Percentiles rank a stretch among this genome's conserved stretches.
Evolutionary conservation across 2,888 invertebrate species (phyloP).

Genomic region (Drosophila maculinotata): DNA sequence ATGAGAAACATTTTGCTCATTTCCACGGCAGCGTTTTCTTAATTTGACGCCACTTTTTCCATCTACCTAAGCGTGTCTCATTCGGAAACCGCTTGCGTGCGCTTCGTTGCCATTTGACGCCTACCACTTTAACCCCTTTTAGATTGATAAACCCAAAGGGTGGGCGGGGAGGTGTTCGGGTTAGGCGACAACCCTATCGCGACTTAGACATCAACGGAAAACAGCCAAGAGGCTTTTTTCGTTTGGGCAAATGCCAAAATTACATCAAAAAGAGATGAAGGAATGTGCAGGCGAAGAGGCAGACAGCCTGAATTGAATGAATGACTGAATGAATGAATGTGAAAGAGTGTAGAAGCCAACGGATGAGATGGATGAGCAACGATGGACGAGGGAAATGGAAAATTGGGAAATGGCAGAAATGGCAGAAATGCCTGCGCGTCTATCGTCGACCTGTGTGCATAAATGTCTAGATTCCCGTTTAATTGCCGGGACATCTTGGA

Average conservation of each 20-base stretch:
- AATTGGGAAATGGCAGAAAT: too few relatives aligned
- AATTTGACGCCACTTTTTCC: conserved; percentile 68
- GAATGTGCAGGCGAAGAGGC: conserved; percentile 51
- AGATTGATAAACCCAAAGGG: conserved; percentile 13
- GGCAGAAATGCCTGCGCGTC: conserved; percentile 55
- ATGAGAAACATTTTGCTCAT: conserved; percentile 58
- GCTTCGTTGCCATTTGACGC: conserved; percentile 56
- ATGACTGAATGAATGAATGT: too few relatives aligned
- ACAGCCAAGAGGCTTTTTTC: conserved; percentile 63
- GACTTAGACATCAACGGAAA: conserved; percentile 63
- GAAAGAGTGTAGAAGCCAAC: conserved; percentile 48
- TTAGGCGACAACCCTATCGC: conserved; percentile 49
- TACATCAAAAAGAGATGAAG: conserved; percentile 75
- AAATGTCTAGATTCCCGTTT: conserved; percentile 68
- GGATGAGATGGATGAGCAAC: conserved; percentile 39
- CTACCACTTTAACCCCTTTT: conserved; percentile 45
- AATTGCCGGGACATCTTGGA: conserved; percentile 55
- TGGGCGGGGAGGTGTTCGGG: neutral
- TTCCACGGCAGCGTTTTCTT: conserved; percentile 64
- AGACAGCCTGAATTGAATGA: too few relatives aligned
- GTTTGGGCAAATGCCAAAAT: conserved; percentile 78
- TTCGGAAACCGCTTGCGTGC: conserved; percentile 64
- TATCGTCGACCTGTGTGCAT: conserved; percentile 47
- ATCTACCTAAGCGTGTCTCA: conserved; percentile 66
- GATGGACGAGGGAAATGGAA: conserved; percentile 30